These are phyloP conservation scores for Pan troglodytes DNA, from an alignment of 2,113 vertebrate genomes.

Conservation along the genomic window NHGRI_mPanTro3-v2.1_pri NC_086015.1:109795001-109795500, in stretches of 20 bases:
- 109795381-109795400: slow-evolving; percentile 26
- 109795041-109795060: not conserved
- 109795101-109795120: not conserved
- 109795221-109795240: not conserved
- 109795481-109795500: not conserved
- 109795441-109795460: not conserved
- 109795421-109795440: slow-evolving; percentile 27
- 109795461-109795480: not conserved
- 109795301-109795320: not conserved
- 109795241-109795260: not conserved
- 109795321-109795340: not conserved
- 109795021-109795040: not conserved
- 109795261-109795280: not conserved
- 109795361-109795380: slow-evolving; percentile 34
- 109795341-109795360: slow-evolving; percentile 1
- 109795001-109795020: not conserved
- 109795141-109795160: not conserved
- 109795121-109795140: not conserved
- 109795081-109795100: not conserved
- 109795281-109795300: not conserved
- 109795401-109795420: not conserved
- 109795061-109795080: not conserved
- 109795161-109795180: not conserved
- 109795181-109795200: not conserved
- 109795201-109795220: not conserved